Evolutionary conservation across 1,140 invertebrate species (phyloP), one percentile per base, ranked within the genome.

Genomic region (Ptiloglossa arizonensis): DNA sequence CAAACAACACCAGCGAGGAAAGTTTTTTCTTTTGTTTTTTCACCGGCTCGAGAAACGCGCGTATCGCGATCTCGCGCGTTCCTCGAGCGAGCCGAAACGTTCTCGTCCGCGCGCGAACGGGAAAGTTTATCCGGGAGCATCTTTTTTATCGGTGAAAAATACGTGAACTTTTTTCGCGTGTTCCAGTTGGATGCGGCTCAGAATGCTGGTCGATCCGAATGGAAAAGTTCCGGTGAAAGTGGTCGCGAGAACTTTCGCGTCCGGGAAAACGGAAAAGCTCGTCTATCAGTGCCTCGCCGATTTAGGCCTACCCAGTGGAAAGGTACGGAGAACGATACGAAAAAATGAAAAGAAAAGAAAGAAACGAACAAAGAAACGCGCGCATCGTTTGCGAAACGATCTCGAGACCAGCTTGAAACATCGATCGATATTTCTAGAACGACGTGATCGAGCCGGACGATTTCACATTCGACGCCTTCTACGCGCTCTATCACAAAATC

Each of bases 401-500:
- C 41, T 11, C 41, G 41, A 11, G 0, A 19, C n/a, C 2, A 9
- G 24, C 24, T 5, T 22, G 27, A 57, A 60, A 69, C 15, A 15
- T 9, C 56, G 17, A 27, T 50, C 32, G 19, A 5, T 19, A 11
- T 76, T 82, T 80, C 29, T 87, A 96, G 95, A 97, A 97, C 88
- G 99, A 99, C 91, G 97, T 97, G 44, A 99, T 99, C 92, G 98
- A 99, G 87, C 96, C 96, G 60, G 95, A 95, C 67, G 96, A 97
- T 73, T 99, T 99, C 90, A 99, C 98, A 1, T 99, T 99, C 92
- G 98, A 99, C 80, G 99, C 99, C 90, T 99, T 99, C 93, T 99
- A 99, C 93, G 96, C 97, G 52, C 93, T 99, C 1, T 99, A 99
- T 92, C 98, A 99, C 91, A 99, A 99, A 93, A 99, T 99, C 85